Evolutionary conservation across 2,888 invertebrate genomes (phyloP).

Genomic region (Tubulanus polymorphus): DNA sequence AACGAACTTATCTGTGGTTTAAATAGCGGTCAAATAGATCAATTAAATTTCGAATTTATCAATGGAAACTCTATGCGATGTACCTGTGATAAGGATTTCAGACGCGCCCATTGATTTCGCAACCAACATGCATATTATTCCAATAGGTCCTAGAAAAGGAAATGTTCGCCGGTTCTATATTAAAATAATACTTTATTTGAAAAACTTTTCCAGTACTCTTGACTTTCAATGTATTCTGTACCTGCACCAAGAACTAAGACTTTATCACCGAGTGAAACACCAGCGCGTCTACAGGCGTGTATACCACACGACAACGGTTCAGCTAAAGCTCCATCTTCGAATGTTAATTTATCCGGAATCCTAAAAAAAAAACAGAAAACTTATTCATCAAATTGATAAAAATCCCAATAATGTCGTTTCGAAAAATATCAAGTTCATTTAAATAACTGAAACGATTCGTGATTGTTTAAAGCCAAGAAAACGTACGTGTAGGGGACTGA

Average conservation of each 20-base stretch:
- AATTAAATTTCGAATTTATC: too few species aligned
- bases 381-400: too few species aligned
- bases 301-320: constrained; percentile 46
- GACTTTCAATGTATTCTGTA: too few species aligned
- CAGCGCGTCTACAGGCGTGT: constrained; percentile 39
- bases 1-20: too few species aligned
- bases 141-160: too few species aligned
- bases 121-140: neutral
- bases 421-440: neutral
- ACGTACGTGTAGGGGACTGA: neutral
- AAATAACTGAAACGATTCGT: neutral
- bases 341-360: constrained; percentile 36
- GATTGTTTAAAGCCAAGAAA: neutral
- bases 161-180: too few species aligned
- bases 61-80: neutral
- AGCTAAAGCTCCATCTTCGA: constrained; percentile 44
- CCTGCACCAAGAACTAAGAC: constrained; percentile 47
- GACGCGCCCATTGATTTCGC: neutral
- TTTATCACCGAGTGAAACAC: constrained; percentile 31
- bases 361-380: constrained; percentile 26
- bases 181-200: too few species aligned
- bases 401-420: too few species aligned
- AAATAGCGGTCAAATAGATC: too few species aligned
- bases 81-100: neutral
- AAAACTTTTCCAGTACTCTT: too few species aligned